Conservation (phyloP, 2,797 vertebrate species). For the Syncerus caffer region DNA sequence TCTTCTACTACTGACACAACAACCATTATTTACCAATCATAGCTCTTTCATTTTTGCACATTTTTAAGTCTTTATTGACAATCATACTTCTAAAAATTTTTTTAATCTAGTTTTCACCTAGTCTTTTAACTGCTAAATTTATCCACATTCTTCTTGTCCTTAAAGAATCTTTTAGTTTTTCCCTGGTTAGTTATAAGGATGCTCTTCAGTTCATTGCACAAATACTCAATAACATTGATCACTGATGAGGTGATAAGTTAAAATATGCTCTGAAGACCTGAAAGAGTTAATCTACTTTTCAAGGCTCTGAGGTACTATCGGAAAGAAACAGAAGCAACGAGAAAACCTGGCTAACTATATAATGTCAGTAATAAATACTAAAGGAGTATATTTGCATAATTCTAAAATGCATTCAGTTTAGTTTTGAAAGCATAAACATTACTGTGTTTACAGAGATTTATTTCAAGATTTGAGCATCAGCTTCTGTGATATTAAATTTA, state of each 20-base stretch:
- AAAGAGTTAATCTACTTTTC: constrained; percentile 40
- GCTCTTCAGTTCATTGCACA: not conserved
- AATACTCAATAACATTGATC: not conserved
- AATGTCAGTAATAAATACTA: constrained; percentile 31
- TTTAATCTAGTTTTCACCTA: not conserved
- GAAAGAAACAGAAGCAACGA: constrained; percentile 29
- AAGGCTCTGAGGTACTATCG: not conserved
- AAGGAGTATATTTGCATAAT: not conserved
- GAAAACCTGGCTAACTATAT: constrained; percentile 22
- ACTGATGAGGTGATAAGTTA: not conserved
- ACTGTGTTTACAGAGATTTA: not conserved
- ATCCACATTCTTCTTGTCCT: not conserved
- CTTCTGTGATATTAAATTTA: constrained; percentile 64
- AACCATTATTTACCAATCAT: not conserved
- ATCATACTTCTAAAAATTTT: not conserved
- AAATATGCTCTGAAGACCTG: not conserved
- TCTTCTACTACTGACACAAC: not conserved
- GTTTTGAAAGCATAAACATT: constrained; percentile 16
- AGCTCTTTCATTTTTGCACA: not conserved
- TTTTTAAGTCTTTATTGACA: constrained; percentile 10
- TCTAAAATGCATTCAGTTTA: constrained; percentile 22
- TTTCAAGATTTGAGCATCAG: constrained; percentile 58
- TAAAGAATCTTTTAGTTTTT: not conserved
- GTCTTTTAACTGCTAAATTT: constrained; percentile 31
- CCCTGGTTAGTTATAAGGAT: not conserved